These are phyloP conservation scores for Trichomycterus rosablanca DNA, from an alignment of 2,113 vertebrate genomes.

Conservation along the genomic window DNA sequence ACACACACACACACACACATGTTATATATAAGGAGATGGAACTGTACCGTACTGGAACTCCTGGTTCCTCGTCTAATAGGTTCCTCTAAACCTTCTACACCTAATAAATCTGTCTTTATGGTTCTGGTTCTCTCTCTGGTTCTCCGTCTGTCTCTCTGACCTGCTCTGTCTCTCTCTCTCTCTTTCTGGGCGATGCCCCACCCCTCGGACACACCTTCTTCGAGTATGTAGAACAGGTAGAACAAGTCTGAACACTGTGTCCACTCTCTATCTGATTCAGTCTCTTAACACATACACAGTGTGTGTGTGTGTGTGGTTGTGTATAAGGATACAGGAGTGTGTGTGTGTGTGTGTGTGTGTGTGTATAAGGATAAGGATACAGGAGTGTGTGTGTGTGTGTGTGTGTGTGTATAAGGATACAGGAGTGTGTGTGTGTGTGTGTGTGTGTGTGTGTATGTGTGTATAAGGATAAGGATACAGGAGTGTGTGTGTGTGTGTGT, in stretches of 20 bases:
- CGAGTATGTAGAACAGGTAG: slow-evolving; percentile 64
- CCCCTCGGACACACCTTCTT: slow-evolving; percentile 67
- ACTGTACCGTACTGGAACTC: slow-evolving; percentile 11
- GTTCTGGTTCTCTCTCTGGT: slow-evolving; percentile 1
- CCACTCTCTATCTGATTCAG: slow-evolving; percentile 15
- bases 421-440: slow-evolving; percentile 2
- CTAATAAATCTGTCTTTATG: neutral
- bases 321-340: neutral
- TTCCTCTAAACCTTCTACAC: slow-evolving; percentile 4
- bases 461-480: neutral
- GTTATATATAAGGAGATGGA: too few relatives aligned
- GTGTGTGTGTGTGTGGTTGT: neutral
- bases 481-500: neutral
- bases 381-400: neutral
- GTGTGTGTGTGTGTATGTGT: slow-evolving; percentile 17
- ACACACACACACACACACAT: neutral
- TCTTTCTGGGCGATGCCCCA: neutral
- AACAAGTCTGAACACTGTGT: slow-evolving; percentile 49
- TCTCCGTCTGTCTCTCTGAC: slow-evolving; percentile 6
- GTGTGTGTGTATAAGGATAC: too few relatives aligned
- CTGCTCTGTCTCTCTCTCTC: slow-evolving; percentile 26
- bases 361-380: neutral
- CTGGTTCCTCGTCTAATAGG: neutral
- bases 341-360: slow-evolving; percentile 3
- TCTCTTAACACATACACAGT: neutral